Percentiles rank a stretch among this genome's conserved stretches.
Conservation (phyloP, 2,888 invertebrate species). For the Gryllus longicercus region DNA sequence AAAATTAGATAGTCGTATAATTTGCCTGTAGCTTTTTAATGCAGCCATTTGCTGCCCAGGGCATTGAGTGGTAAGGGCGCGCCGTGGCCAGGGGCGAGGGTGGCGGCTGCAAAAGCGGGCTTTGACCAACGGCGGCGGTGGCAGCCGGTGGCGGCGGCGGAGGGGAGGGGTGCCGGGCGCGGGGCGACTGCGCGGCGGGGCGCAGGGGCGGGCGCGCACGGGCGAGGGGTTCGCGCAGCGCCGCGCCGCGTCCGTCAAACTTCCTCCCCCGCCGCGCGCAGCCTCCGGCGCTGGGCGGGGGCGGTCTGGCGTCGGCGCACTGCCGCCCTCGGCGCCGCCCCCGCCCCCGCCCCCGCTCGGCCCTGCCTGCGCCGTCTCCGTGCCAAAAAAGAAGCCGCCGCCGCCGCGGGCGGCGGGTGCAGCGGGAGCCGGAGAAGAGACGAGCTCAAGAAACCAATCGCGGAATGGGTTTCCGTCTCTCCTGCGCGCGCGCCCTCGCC, state of each 20-base stretch:
- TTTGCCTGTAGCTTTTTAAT: too few relatives aligned
- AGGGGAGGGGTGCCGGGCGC: not conserved
- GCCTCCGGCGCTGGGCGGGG: constrained; percentile 18
- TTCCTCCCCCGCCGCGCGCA: constrained; percentile 19
- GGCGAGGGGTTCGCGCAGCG: not conserved
- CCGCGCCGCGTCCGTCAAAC: not conserved
- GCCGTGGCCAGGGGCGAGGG: not conserved
- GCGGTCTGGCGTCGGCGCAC: constrained; percentile 21
- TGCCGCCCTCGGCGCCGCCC: not conserved
- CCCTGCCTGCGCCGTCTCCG: not conserved
- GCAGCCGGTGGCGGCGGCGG: constrained; percentile 19
- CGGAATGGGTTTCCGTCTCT: constrained; percentile 30
- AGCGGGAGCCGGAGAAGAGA: constrained; percentile 18
- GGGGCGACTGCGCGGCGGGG: constrained; percentile 11
- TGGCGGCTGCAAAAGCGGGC: not conserved
- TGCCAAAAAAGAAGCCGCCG: constrained; percentile 4
- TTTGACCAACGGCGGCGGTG: constrained; percentile 2
- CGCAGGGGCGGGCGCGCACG: not conserved
- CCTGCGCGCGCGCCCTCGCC: constrained; percentile 18
- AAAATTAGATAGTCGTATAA: too few relatives aligned
- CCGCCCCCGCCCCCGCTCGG: not conserved
- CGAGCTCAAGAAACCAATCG: constrained; percentile 33
- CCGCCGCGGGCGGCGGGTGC: not conserved
- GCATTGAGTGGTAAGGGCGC: not conserved
- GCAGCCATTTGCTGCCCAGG: too few relatives aligned